Conservation (phyloP, 2,888 invertebrate genomes). For the Orgyia antiqua region DNA sequence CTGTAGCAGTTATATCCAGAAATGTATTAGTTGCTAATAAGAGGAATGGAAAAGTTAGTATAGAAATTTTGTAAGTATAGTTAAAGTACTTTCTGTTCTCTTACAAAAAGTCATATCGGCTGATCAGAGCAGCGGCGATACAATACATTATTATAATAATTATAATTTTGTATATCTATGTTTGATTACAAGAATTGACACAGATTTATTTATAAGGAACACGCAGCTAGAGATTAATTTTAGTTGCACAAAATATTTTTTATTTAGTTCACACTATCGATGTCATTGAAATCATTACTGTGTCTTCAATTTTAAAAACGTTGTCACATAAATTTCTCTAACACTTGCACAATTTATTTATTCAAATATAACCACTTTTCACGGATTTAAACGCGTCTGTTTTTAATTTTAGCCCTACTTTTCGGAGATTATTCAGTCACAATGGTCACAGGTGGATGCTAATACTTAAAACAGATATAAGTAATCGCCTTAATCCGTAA, state of each 20-base stretch:
- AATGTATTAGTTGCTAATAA: slow-evolving; percentile 7
- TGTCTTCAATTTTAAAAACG: too few relatives aligned
- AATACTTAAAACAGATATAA: too few relatives aligned
- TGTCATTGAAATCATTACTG: too few relatives aligned
- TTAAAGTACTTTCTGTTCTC: slow-evolving; percentile 19
- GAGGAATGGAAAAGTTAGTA: neutral
- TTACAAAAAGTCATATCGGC: slow-evolving; percentile 23
- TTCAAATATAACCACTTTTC: too few relatives aligned
- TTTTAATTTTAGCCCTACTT: too few relatives aligned
- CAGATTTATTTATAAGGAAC: slow-evolving; percentile 6
- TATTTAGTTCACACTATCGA: too few relatives aligned
- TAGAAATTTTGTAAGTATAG: neutral
- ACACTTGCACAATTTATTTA: too few relatives aligned
- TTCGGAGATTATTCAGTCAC: too few relatives aligned
- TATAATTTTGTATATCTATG: slow-evolving; percentile 21
- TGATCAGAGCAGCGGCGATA: slow-evolving; percentile 16
- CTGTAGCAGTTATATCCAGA: neutral
- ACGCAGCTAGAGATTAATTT: neutral
- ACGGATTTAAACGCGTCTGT: too few relatives aligned
- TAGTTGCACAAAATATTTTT: neutral
- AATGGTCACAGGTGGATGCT: too few relatives aligned
- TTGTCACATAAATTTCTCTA: too few relatives aligned
- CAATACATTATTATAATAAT: slow-evolving; percentile 25
- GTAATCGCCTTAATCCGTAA: too few relatives aligned
- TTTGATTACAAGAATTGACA: slow-evolving; percentile 12